Percentiles rank a stretch among this genome's conserved stretches.
Evolutionary conservation across 2,113 vertebrate species (phyloP).

Genomic region (Caloenas nicobarica): DNA sequence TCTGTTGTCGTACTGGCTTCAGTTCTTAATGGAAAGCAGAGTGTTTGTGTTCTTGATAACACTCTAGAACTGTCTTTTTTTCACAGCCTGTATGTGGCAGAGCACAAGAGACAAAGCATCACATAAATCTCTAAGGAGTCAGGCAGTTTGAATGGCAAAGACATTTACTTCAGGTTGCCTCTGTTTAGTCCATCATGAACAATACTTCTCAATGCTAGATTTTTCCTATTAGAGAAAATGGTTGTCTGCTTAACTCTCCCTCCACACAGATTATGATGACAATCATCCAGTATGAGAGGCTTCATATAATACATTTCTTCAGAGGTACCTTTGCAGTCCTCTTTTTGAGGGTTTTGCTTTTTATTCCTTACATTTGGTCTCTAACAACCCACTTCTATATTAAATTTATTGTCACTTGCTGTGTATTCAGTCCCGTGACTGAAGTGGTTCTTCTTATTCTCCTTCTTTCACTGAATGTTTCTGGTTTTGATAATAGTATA

Average conservation of each 20-base stretch:
- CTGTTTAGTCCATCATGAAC: neutral
- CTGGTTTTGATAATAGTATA: neutral
- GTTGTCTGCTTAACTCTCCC: neutral
- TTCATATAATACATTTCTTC: neutral
- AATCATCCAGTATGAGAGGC: neutral
- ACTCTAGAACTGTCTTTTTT: neutral
- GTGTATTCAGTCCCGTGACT: neutral
- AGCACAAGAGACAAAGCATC: neutral
- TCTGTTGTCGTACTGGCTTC: neutral
- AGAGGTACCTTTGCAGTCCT: neutral
- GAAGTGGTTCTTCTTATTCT: neutral
- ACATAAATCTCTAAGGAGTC: neutral
- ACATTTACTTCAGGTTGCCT: neutral
- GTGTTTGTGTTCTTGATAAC: neutral
- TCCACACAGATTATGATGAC: neutral
- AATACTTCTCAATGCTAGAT: neutral
- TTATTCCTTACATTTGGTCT: neutral
- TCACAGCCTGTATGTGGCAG: neutral
- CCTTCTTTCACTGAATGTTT: neutral
- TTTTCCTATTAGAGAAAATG: neutral
- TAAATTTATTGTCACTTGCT: neutral
- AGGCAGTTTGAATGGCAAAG: neutral
- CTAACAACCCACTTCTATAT: neutral
- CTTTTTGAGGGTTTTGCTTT: neutral
- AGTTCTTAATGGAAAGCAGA: neutral